phyloP scores from a whole-genome alignment of 2,888 invertebrate species.

The Zaprionus obscuricornis region DNA sequence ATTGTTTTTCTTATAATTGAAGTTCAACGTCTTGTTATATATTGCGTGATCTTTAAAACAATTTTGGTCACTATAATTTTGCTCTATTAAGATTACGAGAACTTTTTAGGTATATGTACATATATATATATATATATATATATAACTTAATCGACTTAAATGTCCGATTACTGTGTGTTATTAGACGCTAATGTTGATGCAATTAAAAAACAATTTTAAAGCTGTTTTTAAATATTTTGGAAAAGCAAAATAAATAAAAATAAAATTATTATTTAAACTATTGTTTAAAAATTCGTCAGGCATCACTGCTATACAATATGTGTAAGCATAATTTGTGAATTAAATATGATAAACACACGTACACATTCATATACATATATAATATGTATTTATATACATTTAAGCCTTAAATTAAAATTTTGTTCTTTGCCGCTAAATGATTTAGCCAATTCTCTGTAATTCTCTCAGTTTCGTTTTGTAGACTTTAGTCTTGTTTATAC shows the following conservation, averaged over 20 bases:
- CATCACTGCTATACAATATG: slow-evolving; percentile 14
- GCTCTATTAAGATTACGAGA: neutral
- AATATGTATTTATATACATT: too few species aligned
- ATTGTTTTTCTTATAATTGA: too few species aligned
- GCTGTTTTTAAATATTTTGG: too few species aligned
- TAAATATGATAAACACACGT: too few species aligned
- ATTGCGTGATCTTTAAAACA: too few species aligned
- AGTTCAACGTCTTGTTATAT: too few species aligned
- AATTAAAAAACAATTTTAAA: slow-evolving; percentile 64
- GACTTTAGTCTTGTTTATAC: too few species aligned
- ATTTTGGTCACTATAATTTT: slow-evolving; percentile 15
- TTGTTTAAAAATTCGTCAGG: slow-evolving; percentile 18
- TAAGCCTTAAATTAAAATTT: too few species aligned
- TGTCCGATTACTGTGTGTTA: slow-evolving; percentile 8
- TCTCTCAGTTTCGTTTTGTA: too few species aligned
- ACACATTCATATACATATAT: too few species aligned
- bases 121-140: slow-evolving; percentile 17
- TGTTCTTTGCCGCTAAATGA: too few species aligned
- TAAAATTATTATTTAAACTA: slow-evolving; percentile 14
- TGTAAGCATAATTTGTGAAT: neutral
- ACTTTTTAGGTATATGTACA: neutral
- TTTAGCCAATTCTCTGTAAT: too few species aligned
- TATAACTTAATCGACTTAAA: slow-evolving; percentile 24
- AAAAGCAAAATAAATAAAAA: neutral
- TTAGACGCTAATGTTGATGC: slow-evolving; percentile 55